Base-by-base conservation (phyloP, 2,113 vertebrate genomes). In the Melanostigma gelatinosum region DNA sequence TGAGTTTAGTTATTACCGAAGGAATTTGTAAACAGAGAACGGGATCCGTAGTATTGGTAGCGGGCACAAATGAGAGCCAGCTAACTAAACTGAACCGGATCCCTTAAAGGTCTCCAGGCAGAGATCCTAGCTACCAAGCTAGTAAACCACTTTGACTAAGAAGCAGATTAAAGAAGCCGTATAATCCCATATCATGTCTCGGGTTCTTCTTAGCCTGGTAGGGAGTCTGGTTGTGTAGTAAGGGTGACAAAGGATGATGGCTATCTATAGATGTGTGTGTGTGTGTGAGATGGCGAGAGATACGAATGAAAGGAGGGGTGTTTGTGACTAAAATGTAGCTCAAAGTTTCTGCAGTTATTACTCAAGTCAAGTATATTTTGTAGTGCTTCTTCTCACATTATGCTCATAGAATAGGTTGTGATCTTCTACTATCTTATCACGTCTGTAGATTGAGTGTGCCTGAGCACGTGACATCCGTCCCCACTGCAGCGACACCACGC, bases 151-250 rank as follows among this genome's bases (percentile, higher is more conserved):
- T 58, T 46, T 15, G 77, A 60, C 66, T 82, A 79, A 87, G 79
- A 38, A 75, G 72, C 34, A 80, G 86, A 88, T 90, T 88, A 87
- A 75, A 82, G 63, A 65, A 72, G 27, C 61, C 2, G 75, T 81
- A 71, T 83, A 89, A 91, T 87, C 87, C 73, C 55, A 22, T 67
- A 62, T 90, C 82, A 87, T 79, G 66, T 86, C 79, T 83, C 67
- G 18, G 72, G 46, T 73, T 85, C 66, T 42, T 75, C 42, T 85
- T 46, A 66, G 69, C 78, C 65, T 22, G 44, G 80, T 73, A 71
- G 44, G 57, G 32, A 20, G 79, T 84, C 52, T 87, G 67, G 34
- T 65, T 27, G 36, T 72, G 82, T 15, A 64, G 20, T 61, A 2
- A 22, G 68, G 50, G 20, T 58, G 50, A 48, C 2, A 38, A 72